Evolutionary conservation across 2,797 vertebrate genomes (phyloP), one percentile per base, ranked within the genome.

Genomic region (Etheostoma perlongum): DNA sequence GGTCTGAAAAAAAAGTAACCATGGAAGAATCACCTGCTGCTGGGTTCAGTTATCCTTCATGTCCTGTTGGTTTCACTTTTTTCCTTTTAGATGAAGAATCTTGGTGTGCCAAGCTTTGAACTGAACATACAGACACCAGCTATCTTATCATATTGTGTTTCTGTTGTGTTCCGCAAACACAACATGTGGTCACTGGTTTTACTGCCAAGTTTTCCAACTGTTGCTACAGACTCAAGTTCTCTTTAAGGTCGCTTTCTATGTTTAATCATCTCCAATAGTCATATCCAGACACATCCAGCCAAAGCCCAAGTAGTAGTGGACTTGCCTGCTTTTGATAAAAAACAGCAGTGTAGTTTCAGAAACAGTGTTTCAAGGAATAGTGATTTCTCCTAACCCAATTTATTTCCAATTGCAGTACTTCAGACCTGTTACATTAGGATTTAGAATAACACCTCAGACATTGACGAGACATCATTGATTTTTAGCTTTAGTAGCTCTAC

Each of bases 211-310:
- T n/a, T 5, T 40, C 7, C 18, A 49, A 14, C 23, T 53, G 57
- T 25, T 27, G 33, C 33, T 27, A 9, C 55, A 44, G 33, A 46
- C 14, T 33, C 10, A 25, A 2, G 42, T 54, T 40, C 12, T 15
- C 12, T 9, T 27, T 19, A 49, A 57, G 30, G 25, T 51, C 9
- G 15, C 6, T 7, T 21, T 4, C 18, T 8, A 10, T 54, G 49
- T 42, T 78, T 59, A 46, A 48, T 72, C 49, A 27, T 30, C 55
- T 67, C 2, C 48, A 46, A 60, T 40, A 9, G 36, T 40, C 10
- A 40, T 40, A 11, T 40, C 10, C 36, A 40, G 36, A 40, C 36
- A 12, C 36, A 40, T 40, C 10, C 36, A 40, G 36, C 0, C 36
- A 40, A 40, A 40, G 21, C 16, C n/a, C 52, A 23, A 36, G n/a